Conservation (phyloP, 2,113 vertebrate species). For the Scolopax mira region DNA sequence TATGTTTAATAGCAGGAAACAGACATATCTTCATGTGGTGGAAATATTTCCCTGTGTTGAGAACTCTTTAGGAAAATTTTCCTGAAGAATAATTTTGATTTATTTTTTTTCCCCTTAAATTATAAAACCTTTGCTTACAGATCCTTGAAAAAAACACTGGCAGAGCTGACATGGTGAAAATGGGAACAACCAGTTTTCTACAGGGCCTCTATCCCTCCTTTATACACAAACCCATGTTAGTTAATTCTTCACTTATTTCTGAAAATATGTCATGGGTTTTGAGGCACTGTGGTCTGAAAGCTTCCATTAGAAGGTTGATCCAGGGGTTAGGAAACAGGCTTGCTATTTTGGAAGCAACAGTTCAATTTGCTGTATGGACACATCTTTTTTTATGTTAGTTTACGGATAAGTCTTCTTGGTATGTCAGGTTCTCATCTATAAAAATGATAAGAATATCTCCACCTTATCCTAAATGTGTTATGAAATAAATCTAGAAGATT, state of each 20-base stretch:
- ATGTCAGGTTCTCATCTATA: slow-evolving; percentile 21
- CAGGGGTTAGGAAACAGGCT: neutral
- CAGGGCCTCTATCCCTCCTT: neutral
- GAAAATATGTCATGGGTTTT: neutral
- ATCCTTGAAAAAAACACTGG: neutral
- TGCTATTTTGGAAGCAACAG: neutral
- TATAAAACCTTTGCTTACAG: neutral
- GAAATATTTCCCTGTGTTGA: neutral
- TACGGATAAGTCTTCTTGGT: neutral
- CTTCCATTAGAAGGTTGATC: neutral
- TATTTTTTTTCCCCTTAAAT: neutral
- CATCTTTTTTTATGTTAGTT: neutral
- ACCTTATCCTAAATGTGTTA: neutral
- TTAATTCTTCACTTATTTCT: neutral
- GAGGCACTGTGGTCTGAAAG: neutral
- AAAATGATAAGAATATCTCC: slow-evolving; percentile 27
- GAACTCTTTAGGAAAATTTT: neutral
- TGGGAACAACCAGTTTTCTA: neutral
- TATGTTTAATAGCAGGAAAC: neutral
- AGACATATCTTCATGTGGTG: neutral
- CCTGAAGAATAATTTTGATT: neutral
- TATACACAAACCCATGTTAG: neutral
- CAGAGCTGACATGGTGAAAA: neutral
- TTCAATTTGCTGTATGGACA: neutral
- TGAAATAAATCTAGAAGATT: slow-evolving; percentile 23